phyloP scores from a whole-genome alignment of 1,140 invertebrate genomes.

The Acyrthosiphon pisum region DNA sequence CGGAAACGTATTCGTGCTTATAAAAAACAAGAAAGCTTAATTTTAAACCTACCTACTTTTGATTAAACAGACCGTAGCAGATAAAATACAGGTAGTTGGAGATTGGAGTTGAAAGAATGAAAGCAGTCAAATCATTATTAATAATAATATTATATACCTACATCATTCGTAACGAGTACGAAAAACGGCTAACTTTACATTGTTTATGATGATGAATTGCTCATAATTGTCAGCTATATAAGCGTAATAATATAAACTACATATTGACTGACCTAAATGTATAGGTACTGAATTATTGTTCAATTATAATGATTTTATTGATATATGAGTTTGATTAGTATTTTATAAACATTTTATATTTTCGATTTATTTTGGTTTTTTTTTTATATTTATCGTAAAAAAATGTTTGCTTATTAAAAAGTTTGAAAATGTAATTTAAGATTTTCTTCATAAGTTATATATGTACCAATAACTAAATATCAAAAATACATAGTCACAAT shows the following conservation, averaged over 20 bases:
- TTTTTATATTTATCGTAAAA: no score
- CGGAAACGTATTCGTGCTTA: neutral
- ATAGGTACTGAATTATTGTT: neutral
- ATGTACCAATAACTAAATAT: no score
- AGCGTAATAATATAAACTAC: no score
- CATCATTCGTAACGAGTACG: neutral
- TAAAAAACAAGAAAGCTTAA: neutral
- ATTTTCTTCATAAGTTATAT: no score
- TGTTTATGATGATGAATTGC: neutral
- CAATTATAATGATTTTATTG: neutral
- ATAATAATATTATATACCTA: neutral
- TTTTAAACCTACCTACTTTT: neutral
- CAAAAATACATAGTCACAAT: no score
- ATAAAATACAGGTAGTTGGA: neutral
- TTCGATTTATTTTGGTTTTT: no score
- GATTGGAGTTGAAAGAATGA: neutral
- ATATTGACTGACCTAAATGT: no score
- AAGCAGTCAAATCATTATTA: neutral
- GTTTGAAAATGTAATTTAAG: no score
- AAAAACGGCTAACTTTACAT: neutral
- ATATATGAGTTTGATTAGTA: neutral
- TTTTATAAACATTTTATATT: neutral
- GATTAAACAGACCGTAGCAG: neutral
- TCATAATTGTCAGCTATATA: neutral
- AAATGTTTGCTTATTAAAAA: no score